Percentiles rank a stretch among this genome's conserved stretches.
phyloP scores from a whole-genome alignment of 2,797 vertebrate species.

The Argya squamiceps region DNA sequence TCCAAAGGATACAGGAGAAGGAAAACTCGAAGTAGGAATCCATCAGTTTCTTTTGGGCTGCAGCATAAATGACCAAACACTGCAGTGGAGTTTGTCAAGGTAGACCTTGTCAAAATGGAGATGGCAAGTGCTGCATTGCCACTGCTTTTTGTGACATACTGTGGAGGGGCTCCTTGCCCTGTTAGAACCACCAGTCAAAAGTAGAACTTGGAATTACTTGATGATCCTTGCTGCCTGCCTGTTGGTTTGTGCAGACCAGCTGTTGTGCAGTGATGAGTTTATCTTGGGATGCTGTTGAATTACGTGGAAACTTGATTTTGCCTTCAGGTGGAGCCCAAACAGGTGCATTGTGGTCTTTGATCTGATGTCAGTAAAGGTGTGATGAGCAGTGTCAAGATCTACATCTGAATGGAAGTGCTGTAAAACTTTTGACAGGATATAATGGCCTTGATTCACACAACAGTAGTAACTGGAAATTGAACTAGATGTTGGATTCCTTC shows the following conservation, averaged over 20 bases:
- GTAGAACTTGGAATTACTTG: neutral
- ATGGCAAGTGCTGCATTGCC: neutral
- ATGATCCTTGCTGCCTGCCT: neutral
- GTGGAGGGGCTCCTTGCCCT: neutral
- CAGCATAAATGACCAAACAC: neutral
- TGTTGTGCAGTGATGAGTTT: neutral
- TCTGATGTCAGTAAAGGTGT: neutral
- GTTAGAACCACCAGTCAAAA: neutral
- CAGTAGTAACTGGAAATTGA: neutral
- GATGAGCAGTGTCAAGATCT: neutral
- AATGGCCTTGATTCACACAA: neutral
- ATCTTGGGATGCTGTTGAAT: neutral
- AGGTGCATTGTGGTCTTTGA: accelerated
- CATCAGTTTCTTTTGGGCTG: neutral
- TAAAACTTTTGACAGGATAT: neutral
- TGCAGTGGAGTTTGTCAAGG: neutral
- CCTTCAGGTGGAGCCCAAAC: neutral
- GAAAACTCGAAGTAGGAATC: neutral
- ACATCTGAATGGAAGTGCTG: neutral
- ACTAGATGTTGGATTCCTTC: neutral
- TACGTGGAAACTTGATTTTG: neutral
- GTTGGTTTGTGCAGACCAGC: neutral
- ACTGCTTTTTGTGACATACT: accelerated
- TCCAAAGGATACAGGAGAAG: neutral
- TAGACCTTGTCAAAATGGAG: neutral